These are phyloP conservation scores for Acridotheres tristis DNA, from an alignment of 2,797 vertebrate genomes.

Conservation along the genomic window DNA sequence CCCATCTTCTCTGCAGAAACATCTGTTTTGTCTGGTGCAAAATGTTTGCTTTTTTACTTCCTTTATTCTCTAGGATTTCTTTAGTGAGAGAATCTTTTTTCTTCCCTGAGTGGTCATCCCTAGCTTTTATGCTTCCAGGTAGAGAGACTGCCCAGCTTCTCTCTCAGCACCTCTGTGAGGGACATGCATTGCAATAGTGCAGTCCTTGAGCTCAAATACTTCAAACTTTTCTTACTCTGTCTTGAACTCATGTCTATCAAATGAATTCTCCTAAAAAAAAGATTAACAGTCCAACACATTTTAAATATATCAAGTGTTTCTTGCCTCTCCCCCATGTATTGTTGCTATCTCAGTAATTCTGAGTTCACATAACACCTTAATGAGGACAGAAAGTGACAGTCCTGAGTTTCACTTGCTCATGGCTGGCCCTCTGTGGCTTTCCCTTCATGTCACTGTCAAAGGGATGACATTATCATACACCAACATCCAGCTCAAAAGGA, in stretches of 20 bases:
- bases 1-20: not conserved
- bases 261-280: not conserved
- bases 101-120: not conserved
- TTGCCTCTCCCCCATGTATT: not conserved
- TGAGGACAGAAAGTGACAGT: not conserved
- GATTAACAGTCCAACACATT: not conserved
- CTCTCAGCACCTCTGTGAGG: not conserved
- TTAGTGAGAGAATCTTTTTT: not conserved
- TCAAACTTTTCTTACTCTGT: not conserved
- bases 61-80: not conserved
- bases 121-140: not conserved
- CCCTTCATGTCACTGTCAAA: not conserved
- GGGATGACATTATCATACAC: not conserved
- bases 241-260: not conserved
- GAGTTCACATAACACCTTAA: not conserved
- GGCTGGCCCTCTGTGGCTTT: not conserved
- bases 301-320: not conserved
- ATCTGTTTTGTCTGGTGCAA: not conserved
- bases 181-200: fast-evolving
- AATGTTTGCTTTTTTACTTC: not conserved
- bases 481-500: constrained; percentile 9
- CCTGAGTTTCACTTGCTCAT: not conserved
- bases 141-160: not conserved
- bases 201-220: not conserved
- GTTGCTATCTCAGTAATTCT: not conserved